These are phyloP conservation scores for Drosophila rufa DNA, from an alignment of 1,140 invertebrate genomes.

Conservation along the genomic window DNA sequence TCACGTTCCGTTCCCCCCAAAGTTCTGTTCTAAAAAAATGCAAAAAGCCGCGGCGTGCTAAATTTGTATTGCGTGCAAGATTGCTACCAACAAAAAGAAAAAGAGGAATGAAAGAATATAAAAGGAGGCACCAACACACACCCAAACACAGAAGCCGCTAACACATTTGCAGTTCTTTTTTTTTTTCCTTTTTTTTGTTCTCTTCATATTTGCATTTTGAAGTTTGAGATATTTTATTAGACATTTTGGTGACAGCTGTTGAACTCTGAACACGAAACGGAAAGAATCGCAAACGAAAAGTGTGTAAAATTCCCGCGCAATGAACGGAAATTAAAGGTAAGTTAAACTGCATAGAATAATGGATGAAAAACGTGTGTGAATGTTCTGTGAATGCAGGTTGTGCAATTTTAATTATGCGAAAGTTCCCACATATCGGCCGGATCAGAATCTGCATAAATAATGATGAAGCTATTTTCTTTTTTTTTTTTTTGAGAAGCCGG, in stretches of 20 bases:
- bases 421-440: conserved; percentile 24
- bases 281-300: conserved; percentile 7
- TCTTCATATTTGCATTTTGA: conserved; percentile 4
- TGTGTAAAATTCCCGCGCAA: conserved; percentile 30
- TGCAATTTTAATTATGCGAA: conserved; percentile 36
- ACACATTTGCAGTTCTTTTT: conserved; percentile 15
- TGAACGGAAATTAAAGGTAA: conserved; percentile 30
- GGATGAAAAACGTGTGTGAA: conserved; percentile 21
- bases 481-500: conserved; percentile 6
- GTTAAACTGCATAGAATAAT: conserved; percentile 13
- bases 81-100: conserved; percentile 43
- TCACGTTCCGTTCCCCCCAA: conserved; percentile 38
- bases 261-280: conserved; percentile 12
- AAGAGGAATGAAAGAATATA: conserved; percentile 5
- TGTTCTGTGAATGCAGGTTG: conserved; percentile 32
- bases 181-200: conserved; percentile 2
- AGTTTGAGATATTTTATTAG: conserved; percentile 25
- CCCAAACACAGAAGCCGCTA: conserved; percentile 22
- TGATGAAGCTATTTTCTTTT: conserved; percentile 6
- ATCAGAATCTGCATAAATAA: conserved; percentile 19
- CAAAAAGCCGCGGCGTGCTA: conserved; percentile 60
- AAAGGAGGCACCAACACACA: conserved; percentile 48
- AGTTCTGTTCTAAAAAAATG: conserved; percentile 49
- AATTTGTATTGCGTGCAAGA: conserved; percentile 63
- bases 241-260: conserved; percentile 47